Evolutionary conservation across 2,113 vertebrate genomes (phyloP).

Genomic region (Lipotes vexillifer): DNA sequence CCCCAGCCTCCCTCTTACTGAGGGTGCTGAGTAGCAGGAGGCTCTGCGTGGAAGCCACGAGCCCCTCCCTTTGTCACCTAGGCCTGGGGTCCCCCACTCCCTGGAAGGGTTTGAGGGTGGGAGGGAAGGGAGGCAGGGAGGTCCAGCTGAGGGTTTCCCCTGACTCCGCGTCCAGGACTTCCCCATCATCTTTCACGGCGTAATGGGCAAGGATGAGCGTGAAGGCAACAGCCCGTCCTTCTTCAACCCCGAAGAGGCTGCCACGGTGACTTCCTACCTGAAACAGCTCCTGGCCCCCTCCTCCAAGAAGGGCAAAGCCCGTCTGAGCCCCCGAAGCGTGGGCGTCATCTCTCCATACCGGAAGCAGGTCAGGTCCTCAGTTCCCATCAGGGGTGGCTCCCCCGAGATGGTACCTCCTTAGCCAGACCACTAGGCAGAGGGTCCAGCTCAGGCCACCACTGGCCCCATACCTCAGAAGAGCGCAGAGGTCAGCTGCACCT

Average conservation of each 20-base stretch:
- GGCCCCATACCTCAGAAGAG: fast-evolving
- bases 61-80: not conserved
- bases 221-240: conserved; percentile 93
- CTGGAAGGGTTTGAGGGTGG: not conserved
- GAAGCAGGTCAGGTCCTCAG: conserved; percentile 87
- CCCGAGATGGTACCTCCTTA: not conserved
- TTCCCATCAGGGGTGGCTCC: not conserved
- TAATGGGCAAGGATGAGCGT: conserved; percentile 85
- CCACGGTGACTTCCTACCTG: conserved; percentile 85
- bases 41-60: not conserved
- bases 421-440: not conserved
- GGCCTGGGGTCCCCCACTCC: not conserved
- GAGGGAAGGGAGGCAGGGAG: not conserved
- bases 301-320: conserved; percentile 79
- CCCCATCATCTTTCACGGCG: conserved; percentile 93
- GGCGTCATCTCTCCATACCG: conserved; percentile 95
- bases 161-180: conserved; percentile 80
- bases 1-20: not conserved
- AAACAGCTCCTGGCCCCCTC: conserved; percentile 82
- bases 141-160: conserved; percentile 9
- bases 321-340: conserved; percentile 83
- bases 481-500: not conserved
- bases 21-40: not conserved
- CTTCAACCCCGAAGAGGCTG: conserved; percentile 91
- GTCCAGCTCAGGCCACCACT: not conserved